Evolutionary conservation across 2,888 invertebrate genomes (phyloP), one percentile per base, ranked within the genome.

Genomic region (Pristionchus entomophagus): DNA sequence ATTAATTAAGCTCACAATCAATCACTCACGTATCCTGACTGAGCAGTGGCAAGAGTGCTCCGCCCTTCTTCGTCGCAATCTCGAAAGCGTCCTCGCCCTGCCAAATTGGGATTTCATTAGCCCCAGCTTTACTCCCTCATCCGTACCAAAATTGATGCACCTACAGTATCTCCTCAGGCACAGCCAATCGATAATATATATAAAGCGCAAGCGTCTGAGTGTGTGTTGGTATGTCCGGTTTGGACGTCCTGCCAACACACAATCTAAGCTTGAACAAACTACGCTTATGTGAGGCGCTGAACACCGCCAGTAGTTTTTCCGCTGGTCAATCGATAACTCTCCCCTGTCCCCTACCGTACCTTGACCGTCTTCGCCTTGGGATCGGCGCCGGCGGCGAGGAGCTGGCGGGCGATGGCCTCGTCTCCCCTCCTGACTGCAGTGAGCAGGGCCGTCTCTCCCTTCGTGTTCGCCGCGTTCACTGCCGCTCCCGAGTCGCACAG

Each of bases 391-490:
- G 94, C 94, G 83, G 94, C 94, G 53, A 96, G 92, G 29, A 96
- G 92, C 88, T 94, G 94, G 91, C 95, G 94, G 62, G 95, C 95
- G 88, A 95, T 95, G 19, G 94, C 94, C 84, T 94, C 92, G 91
- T 95, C 95, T 0, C 95, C 95, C 86, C 95, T 94, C 88, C 94
- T 94, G 2, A 95, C 95, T 59, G 95, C 95, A 92, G 96, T 95
- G 90, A 95, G 95, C 62, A 96, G 92, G 3, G 96, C 95, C 2
- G 95, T 95, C 38, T 95, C 95, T 6, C 95, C 95, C 89, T 95
- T 95, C 14, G 94, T 94, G 93, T 96, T 96, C 88, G 94, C 94
- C 51, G 94, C 94, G 93, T 95, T 95, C 22, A 95, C 95, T 90
- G 95, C 94, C 1, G 95, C 95, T 84, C 95, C 95, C 88, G 95